Conservation (phyloP, 2,888 invertebrate genomes). For the Monopis laevigella region DNA sequence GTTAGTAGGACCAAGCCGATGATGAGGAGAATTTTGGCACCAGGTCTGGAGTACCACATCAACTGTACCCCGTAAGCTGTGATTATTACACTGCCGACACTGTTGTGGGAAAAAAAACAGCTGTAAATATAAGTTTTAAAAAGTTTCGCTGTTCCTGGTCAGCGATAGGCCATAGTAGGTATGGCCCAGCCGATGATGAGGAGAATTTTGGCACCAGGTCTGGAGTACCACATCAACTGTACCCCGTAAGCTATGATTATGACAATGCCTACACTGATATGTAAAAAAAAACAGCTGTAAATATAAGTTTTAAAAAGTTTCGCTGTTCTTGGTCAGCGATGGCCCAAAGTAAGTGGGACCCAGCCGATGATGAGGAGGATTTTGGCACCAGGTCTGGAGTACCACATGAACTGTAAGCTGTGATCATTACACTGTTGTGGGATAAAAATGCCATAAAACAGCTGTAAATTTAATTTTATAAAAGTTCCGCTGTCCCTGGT, state of each 20-base stretch:
- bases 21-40: conserved; percentile 61
- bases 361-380: conserved; percentile 65
- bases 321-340: too few species aligned
- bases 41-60: conserved; percentile 70
- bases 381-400: conserved; percentile 60
- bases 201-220: conserved; percentile 57
- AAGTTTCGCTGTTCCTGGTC: too few species aligned
- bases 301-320: too few species aligned
- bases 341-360: too few species aligned
- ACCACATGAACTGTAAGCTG: conserved; percentile 78
- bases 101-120: too few species aligned
- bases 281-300: too few species aligned
- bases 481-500: too few species aligned
- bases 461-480: too few species aligned
- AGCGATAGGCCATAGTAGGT: too few species aligned
- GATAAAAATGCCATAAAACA: too few species aligned
- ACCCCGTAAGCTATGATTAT: conserved; percentile 82
- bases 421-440: conserved; percentile 82
- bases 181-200: conserved; percentile 67
- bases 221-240: conserved; percentile 74
- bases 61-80: conserved; percentile 80
- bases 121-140: too few species aligned
- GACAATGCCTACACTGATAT: conserved; percentile 86
- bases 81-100: conserved; percentile 84
- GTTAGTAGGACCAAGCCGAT: conserved; percentile 69